Conservation (phyloP, 2,888 invertebrate genomes). For the Unio pictorum region DNA sequence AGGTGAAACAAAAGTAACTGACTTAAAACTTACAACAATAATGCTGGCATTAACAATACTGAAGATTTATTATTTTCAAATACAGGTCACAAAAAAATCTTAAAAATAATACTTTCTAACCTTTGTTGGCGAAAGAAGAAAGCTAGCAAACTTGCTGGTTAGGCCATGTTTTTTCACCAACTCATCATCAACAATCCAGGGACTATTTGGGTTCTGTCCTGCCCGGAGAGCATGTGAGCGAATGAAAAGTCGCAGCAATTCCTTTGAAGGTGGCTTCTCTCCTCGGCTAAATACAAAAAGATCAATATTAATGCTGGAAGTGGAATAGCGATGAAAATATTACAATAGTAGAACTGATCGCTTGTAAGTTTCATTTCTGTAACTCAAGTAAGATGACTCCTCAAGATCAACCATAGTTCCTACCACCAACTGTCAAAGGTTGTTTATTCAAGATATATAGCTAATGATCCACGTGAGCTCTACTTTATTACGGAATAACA, state of each 20-base stretch:
- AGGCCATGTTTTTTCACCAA: slow-evolving; percentile 66
- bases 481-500: too few relatives aligned
- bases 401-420: too few relatives aligned
- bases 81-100: not conserved
- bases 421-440: too few relatives aligned
- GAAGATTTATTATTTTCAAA: not conserved
- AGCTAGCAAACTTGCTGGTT: slow-evolving; percentile 68
- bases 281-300: slow-evolving; percentile 48
- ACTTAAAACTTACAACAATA: too few relatives aligned
- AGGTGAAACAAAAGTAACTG: too few relatives aligned
- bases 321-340: too few relatives aligned
- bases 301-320: too few relatives aligned
- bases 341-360: too few relatives aligned
- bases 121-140: slow-evolving; percentile 65
- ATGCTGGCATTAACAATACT: not conserved
- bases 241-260: slow-evolving; percentile 70
- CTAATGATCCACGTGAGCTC: too few relatives aligned
- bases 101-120: slow-evolving; percentile 26
- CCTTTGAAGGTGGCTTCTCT: slow-evolving; percentile 66
- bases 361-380: too few relatives aligned
- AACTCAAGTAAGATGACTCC: too few relatives aligned
- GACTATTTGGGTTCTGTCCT: slow-evolving; percentile 64
- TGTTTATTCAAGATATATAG: too few relatives aligned
- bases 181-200: slow-evolving; percentile 70
- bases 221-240: slow-evolving; percentile 67